Evolutionary conservation across 2,888 invertebrate species (phyloP).

Genomic region (Prostheceraeus crozeri): DNA sequence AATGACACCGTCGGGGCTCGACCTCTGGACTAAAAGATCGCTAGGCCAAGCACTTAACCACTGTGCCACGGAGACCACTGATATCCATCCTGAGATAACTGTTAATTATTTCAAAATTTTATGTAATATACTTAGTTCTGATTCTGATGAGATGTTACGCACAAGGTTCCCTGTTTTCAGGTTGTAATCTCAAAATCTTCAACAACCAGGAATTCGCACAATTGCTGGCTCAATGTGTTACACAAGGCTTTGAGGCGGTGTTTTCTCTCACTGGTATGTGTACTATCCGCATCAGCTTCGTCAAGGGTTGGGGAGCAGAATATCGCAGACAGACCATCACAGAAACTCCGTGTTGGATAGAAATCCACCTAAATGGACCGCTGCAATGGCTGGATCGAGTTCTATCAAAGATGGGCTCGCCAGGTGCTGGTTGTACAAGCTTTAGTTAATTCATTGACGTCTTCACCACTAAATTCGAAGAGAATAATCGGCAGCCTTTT

Average conservation of each 20-base stretch:
- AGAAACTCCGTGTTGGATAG: slow-evolving; percentile 97
- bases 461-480: too few species aligned
- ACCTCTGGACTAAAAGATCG: too few species aligned
- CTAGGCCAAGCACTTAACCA: too few species aligned
- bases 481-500: too few species aligned
- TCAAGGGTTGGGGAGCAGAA: slow-evolving; percentile 95
- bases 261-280: slow-evolving; percentile 96
- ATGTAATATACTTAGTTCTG: too few species aligned
- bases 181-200: slow-evolving; percentile 95
- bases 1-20: too few species aligned
- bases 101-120: too few species aligned
- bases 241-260: slow-evolving; percentile 94
- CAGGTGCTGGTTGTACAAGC: slow-evolving; percentile 39
- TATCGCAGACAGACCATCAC: slow-evolving; percentile 93
- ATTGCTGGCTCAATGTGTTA: slow-evolving; percentile 82
- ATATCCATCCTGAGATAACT: too few species aligned
- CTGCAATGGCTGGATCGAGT: slow-evolving; percentile 92
- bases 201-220: slow-evolving; percentile 98
- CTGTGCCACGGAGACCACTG: too few species aligned
- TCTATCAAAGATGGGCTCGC: slow-evolving; percentile 73
- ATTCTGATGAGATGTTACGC: too few species aligned
- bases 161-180: too few species aligned
- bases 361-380: slow-evolving; percentile 91
- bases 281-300: slow-evolving; percentile 96
- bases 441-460: too few species aligned